Evolutionary conservation across 2,888 invertebrate genomes (phyloP).

Genomic region (Gastracanthus pulcherrimus): DNA sequence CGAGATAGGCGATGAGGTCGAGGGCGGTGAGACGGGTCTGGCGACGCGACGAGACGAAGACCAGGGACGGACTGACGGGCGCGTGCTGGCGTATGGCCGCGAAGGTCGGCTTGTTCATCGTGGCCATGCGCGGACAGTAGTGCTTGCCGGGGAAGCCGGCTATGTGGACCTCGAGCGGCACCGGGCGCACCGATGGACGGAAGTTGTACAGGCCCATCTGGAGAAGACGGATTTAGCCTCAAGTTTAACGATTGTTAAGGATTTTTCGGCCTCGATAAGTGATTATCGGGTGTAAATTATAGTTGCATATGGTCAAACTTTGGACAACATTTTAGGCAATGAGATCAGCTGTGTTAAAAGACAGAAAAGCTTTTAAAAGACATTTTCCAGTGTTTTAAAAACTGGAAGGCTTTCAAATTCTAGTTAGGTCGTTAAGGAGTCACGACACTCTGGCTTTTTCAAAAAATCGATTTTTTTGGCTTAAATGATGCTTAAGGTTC

Average conservation of each 20-base stretch:
- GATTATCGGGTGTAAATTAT: too few relatives aligned
- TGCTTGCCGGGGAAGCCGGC: slow-evolving; percentile 98
- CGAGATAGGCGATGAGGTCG: slow-evolving; percentile 94
- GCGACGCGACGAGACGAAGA: slow-evolving; percentile 97
- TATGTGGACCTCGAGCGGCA: slow-evolving; percentile 96
- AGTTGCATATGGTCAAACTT: too few relatives aligned
- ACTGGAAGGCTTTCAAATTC: too few relatives aligned
- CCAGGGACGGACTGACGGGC: slow-evolving; percentile 92
- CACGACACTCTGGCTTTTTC: too few relatives aligned
- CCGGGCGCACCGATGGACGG: slow-evolving; percentile 97
- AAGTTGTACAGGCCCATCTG: slow-evolving; percentile 96
- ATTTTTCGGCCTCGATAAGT: too few relatives aligned
- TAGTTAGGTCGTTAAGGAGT: too few relatives aligned
- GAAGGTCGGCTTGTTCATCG: slow-evolving; percentile 99
- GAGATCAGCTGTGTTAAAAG: too few relatives aligned
- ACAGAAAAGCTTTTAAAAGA: too few relatives aligned
- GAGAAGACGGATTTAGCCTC: not conserved
- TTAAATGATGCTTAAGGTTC: too few relatives aligned
- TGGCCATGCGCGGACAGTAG: slow-evolving; percentile 99
- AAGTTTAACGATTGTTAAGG: not conserved
- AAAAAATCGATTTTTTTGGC: too few relatives aligned
- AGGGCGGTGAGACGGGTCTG: slow-evolving; percentile 98
- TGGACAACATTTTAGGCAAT: too few relatives aligned
- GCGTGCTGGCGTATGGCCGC: slow-evolving; percentile 97
- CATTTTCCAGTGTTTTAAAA: too few relatives aligned